Percentiles rank a stretch among this genome's conserved stretches.
Evolutionary conservation across 2,888 invertebrate genomes (phyloP).

Genomic region (Eucera pruinosa): DNA sequence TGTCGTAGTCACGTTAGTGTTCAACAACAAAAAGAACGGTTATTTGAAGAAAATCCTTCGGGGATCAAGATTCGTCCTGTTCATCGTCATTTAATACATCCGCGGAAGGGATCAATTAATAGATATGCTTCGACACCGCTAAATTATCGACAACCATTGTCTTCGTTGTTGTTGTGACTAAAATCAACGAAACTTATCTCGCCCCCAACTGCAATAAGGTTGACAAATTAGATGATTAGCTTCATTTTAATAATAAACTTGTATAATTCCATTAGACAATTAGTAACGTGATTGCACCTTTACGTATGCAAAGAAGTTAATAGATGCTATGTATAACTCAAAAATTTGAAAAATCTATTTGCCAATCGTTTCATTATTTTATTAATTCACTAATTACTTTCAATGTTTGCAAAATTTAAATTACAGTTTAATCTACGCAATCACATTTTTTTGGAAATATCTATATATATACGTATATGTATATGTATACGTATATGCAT

Average conservation of each 20-base stretch:
- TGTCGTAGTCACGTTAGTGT: slow-evolving; percentile 69
- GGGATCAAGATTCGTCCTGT: slow-evolving; percentile 52
- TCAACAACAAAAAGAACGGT: slow-evolving; percentile 36
- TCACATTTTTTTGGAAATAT: no score
- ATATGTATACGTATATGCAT: no score
- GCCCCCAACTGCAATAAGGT: background rate
- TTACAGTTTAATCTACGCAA: background rate
- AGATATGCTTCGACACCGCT: slow-evolving; percentile 28
- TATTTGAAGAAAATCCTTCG: slow-evolving; percentile 52
- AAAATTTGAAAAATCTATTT: background rate
- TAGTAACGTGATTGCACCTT: no score
- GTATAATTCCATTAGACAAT: no score
- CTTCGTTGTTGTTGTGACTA: slow-evolving; percentile 5
- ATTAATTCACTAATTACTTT: background rate
- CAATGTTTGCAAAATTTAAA: background rate
- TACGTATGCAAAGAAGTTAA: background rate
- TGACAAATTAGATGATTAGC: slow-evolving; percentile 1
- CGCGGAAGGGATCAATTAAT: slow-evolving; percentile 69
- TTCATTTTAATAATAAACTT: background rate
- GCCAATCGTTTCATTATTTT: background rate
- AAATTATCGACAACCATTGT: slow-evolving; percentile 41
- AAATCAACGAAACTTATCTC: slow-evolving; percentile 16
- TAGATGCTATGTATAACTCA: background rate
- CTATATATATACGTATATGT: no score
- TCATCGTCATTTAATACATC: slow-evolving; percentile 61